Conservation (phyloP, 2,888 invertebrate species). For the Sepioteuthis lessoniana region DNA sequence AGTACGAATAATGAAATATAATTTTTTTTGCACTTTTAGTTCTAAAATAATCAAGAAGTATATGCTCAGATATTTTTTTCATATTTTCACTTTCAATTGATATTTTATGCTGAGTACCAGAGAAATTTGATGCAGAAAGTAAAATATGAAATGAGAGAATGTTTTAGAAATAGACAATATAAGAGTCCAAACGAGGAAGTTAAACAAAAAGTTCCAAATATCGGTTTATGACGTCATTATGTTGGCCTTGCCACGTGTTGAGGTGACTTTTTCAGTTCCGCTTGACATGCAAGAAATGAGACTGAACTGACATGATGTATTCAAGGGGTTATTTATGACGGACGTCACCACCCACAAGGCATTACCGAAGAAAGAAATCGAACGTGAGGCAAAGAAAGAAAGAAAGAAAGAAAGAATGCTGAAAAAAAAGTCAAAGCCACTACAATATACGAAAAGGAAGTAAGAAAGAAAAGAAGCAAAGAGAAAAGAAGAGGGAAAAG, state of each 20-base stretch:
- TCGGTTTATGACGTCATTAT: not conserved
- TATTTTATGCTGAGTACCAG: too few species aligned
- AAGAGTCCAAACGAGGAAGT: too few species aligned
- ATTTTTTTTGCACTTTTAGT: too few species aligned
- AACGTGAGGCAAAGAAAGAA: not conserved
- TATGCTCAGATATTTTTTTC: too few species aligned
- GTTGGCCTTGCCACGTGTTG: slow-evolving; percentile 33
- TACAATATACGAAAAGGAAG: not conserved
- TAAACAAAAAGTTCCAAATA: not conserved
- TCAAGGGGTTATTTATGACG: not conserved
- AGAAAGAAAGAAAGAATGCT: not conserved
- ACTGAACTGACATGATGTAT: slow-evolving; percentile 21
- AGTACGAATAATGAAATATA: too few species aligned
- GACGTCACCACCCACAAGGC: slow-evolving; percentile 15
- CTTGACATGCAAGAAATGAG: not conserved
- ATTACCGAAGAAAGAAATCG: not conserved
- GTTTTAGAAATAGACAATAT: too few species aligned
- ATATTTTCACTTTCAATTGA: too few species aligned
- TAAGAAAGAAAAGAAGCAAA: not conserved
- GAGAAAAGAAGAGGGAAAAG: not conserved
- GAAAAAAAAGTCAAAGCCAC: not conserved
- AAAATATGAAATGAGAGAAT: too few species aligned
- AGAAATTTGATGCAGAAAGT: too few species aligned
- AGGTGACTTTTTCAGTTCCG: not conserved
- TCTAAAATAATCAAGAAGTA: too few species aligned